Evolutionary conservation across 2,888 invertebrate species (phyloP), one percentile per base, ranked within the genome.

Genomic region (Aporophyla nigra): DNA sequence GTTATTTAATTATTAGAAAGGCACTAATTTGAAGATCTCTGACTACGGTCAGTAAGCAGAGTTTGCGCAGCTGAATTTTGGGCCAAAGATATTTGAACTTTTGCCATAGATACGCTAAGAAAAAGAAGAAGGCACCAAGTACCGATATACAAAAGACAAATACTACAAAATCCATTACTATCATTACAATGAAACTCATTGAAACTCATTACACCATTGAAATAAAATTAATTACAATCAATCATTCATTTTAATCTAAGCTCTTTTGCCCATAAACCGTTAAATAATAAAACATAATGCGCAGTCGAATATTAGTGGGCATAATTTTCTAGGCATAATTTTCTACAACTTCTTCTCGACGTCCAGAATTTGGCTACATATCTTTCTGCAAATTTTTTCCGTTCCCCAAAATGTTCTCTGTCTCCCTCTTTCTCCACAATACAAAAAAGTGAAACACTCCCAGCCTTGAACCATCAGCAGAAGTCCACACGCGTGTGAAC

Each of bases 401-500:
- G 21, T 53, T 59, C 6, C 5, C 33, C 53, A 56, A 76, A 74
- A 49, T 46, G 0, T 53, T 12, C 19, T n/a, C n/a, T n/a, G n/a
- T 21, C 16, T 59, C 14, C 21, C 24, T 53, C 7, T 43, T 24
- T 43, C 46, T 58, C 33, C 21, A 67, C 62, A 63, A 63, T 46
- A 67, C 63, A 73, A 49, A 84, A 84, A 86, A 86, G 83, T 83
- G 86, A 84, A 84, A 65, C 56, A 58, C 21, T 79, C 61, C 63
- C 80, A 80, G 78, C 88, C 87, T 87, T 82, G 88, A 85, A 80
- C 77, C 71, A 65, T 54, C 56, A 65, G 69, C 49, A 70, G 43
- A 14, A 58, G 66, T 65, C 62, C 77, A 62, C 56, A 49, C 61
- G 76, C 91, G 89, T 92, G 92, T 89, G 92, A 92, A 92, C 88